A percentile compares a stretch with the other conserved stretches of the same genome.
Evolutionary conservation across 1,140 invertebrate species (phyloP).

Genomic region (Whitmania pigra): DNA sequence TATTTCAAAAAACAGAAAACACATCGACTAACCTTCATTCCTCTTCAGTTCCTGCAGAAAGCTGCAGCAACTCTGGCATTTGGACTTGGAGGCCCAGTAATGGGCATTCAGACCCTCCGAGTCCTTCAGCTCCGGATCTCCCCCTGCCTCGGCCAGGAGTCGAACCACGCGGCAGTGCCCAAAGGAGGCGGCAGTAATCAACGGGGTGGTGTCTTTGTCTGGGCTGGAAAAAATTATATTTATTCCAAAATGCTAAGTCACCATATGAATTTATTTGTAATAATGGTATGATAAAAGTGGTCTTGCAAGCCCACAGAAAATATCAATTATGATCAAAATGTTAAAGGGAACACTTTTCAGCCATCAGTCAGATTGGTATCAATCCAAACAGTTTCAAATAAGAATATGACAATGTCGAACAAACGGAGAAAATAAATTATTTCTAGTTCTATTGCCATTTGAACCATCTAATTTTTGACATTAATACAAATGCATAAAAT

Average conservation of each 20-base stretch:
- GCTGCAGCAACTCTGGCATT: not conserved
- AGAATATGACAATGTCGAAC: no score
- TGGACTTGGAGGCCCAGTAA: conserved; percentile 10
- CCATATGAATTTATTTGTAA: not conserved
- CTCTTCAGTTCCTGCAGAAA: not conserved
- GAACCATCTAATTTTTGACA: not conserved
- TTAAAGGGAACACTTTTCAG: no score
- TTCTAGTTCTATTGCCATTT: no score
- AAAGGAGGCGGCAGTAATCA: not conserved
- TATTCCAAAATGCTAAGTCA: not conserved
- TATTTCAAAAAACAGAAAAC: not conserved
- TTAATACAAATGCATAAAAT: not conserved
- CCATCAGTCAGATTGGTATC: no score
- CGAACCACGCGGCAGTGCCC: not conserved
- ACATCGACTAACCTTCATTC: not conserved
- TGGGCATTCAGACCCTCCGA: not conserved
- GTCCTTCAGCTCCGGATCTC: not conserved
- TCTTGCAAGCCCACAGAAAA: no score
- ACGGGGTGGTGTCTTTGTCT: not conserved
- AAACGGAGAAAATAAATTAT: no score
- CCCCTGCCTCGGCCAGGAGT: not conserved
- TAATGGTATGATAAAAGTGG: no score
- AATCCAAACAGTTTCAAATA: no score
- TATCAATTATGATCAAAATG: no score
- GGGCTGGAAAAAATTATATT: not conserved